Evolutionary conservation across 2,888 invertebrate genomes (phyloP), one percentile per base, ranked within the genome.

Genomic region (Candidula unifasciata): DNA sequence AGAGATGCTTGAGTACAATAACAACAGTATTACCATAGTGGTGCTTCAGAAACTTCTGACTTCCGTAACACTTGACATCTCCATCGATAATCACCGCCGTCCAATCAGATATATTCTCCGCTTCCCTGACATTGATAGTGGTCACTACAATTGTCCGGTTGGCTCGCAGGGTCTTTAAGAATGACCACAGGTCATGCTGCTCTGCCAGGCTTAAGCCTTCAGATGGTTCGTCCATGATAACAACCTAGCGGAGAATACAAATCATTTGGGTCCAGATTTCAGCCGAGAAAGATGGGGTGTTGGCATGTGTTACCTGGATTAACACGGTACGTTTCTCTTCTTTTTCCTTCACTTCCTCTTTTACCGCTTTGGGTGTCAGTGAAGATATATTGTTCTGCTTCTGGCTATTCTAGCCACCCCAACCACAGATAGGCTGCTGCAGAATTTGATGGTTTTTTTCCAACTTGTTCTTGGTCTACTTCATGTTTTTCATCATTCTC

Each of bases 71-170:
- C 91, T 96, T 96, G 69, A 97, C 94, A 68, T 95, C 95, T 0
- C 97, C 97, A 79, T 95, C 95, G 2, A 96, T 96, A 96, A 97
- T 96, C 82, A 97, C 97, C 3, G 97, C 97, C 88, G 97, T 97
- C 66, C 97, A 95, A 93, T 97, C 97, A 0, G 97, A 97, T 3
- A 97, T 94, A 77, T 96, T 95, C 93, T 97, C 97, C 0, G 97
- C 97, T 94, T 97, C 97, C 91, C 97, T 97, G 97, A 97, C 97
- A 92, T 97, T 97, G 93, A 97, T 93, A 13, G 93, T 93, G 21
- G 97, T 96, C 85, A 97, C 94, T 74, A 97, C 95, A 90, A 97
- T 95, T 0, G 97, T 96, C 16, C 97, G 95, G 66, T 96, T 96
- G 94, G 93, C 92, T 68, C 95, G 94, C 88, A 95, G 94, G 13